A percentile compares a stretch with the other conserved stretches of the same genome.
Evolutionary conservation across 2,113 vertebrate genomes (phyloP).

Genomic region (cat (Felis catus)): DNA sequence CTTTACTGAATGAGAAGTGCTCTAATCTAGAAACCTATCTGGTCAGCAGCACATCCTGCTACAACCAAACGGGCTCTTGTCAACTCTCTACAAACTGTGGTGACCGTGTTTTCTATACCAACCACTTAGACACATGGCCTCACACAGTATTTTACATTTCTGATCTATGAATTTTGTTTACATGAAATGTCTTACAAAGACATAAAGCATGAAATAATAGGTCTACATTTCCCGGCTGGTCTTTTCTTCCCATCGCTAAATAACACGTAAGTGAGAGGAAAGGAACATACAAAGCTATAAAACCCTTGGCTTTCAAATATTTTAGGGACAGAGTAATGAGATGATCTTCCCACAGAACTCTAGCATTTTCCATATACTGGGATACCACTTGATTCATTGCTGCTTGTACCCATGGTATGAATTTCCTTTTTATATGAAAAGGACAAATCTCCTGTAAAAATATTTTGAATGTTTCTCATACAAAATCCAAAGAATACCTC

Average conservation of each 20-base stretch:
- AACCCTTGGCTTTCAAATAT: constrained; percentile 37
- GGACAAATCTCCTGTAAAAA: constrained; percentile 75
- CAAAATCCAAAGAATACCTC: constrained; percentile 72
- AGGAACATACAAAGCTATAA: not conserved
- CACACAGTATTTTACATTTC: not conserved
- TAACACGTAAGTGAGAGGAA: not conserved
- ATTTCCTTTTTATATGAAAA: constrained; percentile 78
- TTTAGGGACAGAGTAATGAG: constrained; percentile 54
- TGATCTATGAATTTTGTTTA: not conserved
- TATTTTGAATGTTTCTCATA: constrained; percentile 75
- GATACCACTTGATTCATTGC: constrained; percentile 47
- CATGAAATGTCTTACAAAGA: not conserved
- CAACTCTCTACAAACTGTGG: not conserved
- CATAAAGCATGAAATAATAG: not conserved
- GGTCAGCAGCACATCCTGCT: not conserved
- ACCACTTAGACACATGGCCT: not conserved
- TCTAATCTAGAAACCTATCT: not conserved
- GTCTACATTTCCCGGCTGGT: not conserved
- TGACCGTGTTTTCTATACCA: not conserved
- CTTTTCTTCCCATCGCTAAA: not conserved
- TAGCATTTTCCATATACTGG: constrained; percentile 41
- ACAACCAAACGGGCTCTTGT: not conserved
- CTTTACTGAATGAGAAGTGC: not conserved
- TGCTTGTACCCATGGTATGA: constrained; percentile 69
- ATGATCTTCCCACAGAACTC: not conserved